Evolutionary conservation across 2,113 vertebrate genomes (phyloP), one percentile per base, ranked within the genome.

Genomic region (Archocentrus centrarchus): DNA sequence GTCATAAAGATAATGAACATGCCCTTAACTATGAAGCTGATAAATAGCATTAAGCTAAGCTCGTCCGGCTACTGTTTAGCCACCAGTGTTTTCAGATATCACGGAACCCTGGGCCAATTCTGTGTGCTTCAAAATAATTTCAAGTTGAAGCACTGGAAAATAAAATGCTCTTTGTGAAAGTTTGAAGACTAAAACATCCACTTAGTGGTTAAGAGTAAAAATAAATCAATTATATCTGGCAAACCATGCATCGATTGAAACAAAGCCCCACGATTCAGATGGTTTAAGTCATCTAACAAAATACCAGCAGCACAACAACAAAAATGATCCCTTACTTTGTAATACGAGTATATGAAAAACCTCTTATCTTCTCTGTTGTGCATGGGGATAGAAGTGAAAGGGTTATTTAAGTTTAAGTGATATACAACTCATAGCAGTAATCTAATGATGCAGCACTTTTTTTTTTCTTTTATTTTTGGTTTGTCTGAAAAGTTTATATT

Each of bases 221-320:
- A 32, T 17, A 73, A 73, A 73, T 73, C 47, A 14, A 53, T 55
- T 73, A 73, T 55, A 73, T 35, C 35, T 73, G 27, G 68, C 4
- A 73, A 73, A 73, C 47, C 47, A 55, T 73, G 68, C 68, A 73
- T 73, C 35, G 47, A 47, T 35, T 73, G 47, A 73, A 73, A n/a
- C 18, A 11, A 73, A 35, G 47, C 68, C 68, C 53, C 47, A 1
- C 5, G 6, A 32, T n/a, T 55, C 47, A 55, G 17, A 73, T 47
- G 1, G 47, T 55, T n/a, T 73, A 73, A 73, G 66, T 55, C 47
- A 14, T 35, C 55, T 73, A 73, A 47, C 68, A 73, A 73, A 73
- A 32, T 55, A 53, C 7, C 63, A 80, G 59, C n/a, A 57, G 22
- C 62, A 35, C 9, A 75, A 50, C 44, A 75, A 37, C 58, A 75